A percentile compares a stretch with the other conserved stretches of the same genome.
Conservation (phyloP, 2,113 vertebrate genomes). For the Garra rufa region DNA sequence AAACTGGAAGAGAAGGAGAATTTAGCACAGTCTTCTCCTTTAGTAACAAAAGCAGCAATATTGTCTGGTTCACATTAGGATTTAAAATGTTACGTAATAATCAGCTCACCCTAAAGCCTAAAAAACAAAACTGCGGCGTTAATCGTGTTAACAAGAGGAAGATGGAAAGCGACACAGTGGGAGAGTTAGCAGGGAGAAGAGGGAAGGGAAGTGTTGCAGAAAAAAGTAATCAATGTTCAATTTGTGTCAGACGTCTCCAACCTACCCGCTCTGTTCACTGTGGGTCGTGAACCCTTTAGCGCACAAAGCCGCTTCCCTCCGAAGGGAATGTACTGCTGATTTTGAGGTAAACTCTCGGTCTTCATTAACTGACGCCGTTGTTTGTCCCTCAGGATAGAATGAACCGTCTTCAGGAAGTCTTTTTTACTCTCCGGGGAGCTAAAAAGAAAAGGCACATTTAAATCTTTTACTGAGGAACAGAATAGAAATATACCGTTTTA, state of each 20-base stretch:
- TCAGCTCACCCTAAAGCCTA: not conserved
- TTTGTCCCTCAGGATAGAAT: conserved; percentile 92
- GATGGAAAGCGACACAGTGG: not conserved
- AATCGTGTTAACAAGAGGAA: not conserved
- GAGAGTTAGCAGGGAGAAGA: not conserved
- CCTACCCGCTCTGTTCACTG: conserved; percentile 93
- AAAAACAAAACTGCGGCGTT: not conserved
- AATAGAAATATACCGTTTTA: not conserved
- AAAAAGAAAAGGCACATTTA: not conserved
- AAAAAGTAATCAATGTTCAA: not conserved
- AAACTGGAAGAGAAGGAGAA: conserved; percentile 73
- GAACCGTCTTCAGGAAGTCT: conserved; percentile 92
- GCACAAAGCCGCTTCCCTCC: conserved; percentile 93
- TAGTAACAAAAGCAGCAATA: not conserved
- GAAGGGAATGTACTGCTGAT: conserved; percentile 95
- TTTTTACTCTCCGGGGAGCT: conserved; percentile 93
- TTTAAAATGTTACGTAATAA: not conserved
- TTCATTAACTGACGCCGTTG: conserved; percentile 94
- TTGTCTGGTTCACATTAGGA: not conserved
- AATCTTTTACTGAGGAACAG: not conserved
- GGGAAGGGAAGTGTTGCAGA: not conserved
- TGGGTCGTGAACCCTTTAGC: conserved; percentile 88
- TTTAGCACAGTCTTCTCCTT: not conserved
- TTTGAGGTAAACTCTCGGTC: conserved; percentile 89
- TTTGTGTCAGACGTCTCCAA: not conserved